Base-by-base conservation (phyloP, 2,113 vertebrate genomes). In the Numida meleagris region DNA sequence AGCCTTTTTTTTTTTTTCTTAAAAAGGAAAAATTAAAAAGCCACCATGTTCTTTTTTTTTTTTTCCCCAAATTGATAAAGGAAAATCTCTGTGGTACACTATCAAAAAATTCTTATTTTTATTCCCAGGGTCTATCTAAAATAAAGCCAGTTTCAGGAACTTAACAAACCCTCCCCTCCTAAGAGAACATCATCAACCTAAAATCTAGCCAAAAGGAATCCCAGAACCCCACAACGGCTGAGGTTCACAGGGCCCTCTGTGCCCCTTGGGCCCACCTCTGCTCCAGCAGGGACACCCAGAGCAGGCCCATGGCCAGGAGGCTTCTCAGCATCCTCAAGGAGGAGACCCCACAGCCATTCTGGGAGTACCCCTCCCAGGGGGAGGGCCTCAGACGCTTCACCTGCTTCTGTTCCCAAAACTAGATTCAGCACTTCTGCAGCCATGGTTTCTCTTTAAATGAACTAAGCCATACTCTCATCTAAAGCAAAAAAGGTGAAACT, bases 371-470 rank as follows among this genome's bases (percentile, higher is more conserved):
- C 14, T 11, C 10, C 59, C 59, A 61, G 23, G 17, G 34, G 36
- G 34, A 3, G 9, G 24, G 38, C 84, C 73, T 92, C 80, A 76
- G 86, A 90, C 89, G 83, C 46, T 83, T 90, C 71, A 95, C 66
- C 91, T 92, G 80, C 86, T 84, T 82, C 80, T 86, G 82, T 68
- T 94, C 77, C 83, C 83, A 55, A 75, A 91, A 71, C 57, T 68
- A 57, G 17, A 61, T 61, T 10, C 36, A 82, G 70, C 42, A 42
- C 23, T 82, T 95, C 91, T 72, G 76, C 36, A 86, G 71, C 20
- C 0, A 4, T 66, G 92, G 68, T 40, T 86, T 88, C 73, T 90
- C 83, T 84, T 74, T 75, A 83, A 67, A 53, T 46, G 12, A 77
- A 3, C 20, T 67, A 53, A 78, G 68, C 14, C 16, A 62, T 38